phyloP scores from a whole-genome alignment of 2,888 invertebrate species.

The Melanostoma scalare region DNA sequence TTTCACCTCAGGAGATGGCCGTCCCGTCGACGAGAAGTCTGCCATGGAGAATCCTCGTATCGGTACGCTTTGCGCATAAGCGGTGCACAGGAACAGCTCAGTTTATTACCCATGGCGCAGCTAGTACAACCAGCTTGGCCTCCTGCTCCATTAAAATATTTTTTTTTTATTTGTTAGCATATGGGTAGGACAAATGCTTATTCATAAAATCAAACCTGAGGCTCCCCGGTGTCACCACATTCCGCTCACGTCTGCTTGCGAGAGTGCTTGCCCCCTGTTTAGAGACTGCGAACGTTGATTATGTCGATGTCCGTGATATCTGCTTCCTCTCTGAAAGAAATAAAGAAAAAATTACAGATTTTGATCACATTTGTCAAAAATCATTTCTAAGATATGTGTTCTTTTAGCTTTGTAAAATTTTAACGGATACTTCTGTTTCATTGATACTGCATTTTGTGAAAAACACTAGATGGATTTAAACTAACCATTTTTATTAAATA shows the following conservation, averaged over 20 bases:
- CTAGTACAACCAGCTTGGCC: constrained; percentile 82
- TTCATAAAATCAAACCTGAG: constrained; percentile 83
- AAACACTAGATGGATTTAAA: too few species aligned
- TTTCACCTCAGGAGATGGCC: constrained; percentile 92
- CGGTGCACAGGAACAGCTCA: constrained; percentile 98
- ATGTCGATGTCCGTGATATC: constrained; percentile 84
- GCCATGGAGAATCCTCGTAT: constrained; percentile 98
- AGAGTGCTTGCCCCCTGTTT: constrained; percentile 88
- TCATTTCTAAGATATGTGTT: background rate
- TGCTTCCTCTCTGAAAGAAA: constrained; percentile 85
- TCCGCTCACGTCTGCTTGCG: constrained; percentile 86
- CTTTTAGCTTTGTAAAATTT: too few species aligned
- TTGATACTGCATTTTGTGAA: too few species aligned
- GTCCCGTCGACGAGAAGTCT: constrained; percentile 91
- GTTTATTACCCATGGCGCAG: constrained; percentile 97
- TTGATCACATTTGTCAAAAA: constrained; percentile 7
- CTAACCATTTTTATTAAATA: too few species aligned
- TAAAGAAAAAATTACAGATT: constrained; percentile 4
- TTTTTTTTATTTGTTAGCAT: background rate
- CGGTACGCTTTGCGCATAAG: constrained; percentile 97
- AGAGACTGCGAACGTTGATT: constrained; percentile 90
- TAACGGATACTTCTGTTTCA: too few species aligned
- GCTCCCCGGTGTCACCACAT: constrained; percentile 92
- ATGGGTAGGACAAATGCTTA: background rate
- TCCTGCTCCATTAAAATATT: constrained; percentile 75